A percentile compares a stretch with the other conserved stretches of the same genome.
Evolutionary conservation across 1,140 invertebrate genomes (phyloP).

Genomic region (Chironomus striatipennis): DNA sequence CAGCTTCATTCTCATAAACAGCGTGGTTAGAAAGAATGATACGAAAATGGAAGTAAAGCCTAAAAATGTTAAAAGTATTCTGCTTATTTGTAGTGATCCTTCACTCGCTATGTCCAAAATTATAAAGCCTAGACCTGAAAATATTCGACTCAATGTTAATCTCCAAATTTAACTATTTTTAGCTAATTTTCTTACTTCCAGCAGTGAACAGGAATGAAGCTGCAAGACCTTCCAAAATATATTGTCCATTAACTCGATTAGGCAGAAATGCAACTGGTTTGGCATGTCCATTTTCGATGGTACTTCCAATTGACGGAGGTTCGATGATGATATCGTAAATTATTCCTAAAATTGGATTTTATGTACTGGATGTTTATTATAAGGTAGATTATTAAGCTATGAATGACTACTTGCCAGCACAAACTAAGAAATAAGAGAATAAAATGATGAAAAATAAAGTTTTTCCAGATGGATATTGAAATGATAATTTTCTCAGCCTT

Average conservation of each 20-base stretch:
- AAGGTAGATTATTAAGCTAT: too few species aligned
- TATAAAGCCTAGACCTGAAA: slow-evolving; percentile 84
- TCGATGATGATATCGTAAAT: slow-evolving; percentile 99
- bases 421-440: slow-evolving; percentile 94
- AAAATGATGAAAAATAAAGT: slow-evolving; percentile 83
- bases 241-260: slow-evolving; percentile 95
- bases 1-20: slow-evolving; percentile 99
- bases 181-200: slow-evolving; percentile 36
- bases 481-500: slow-evolving; percentile 80
- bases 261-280: slow-evolving; percentile 97
- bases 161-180: too few species aligned
- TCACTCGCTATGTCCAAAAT: slow-evolving; percentile 81
- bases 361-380: too few species aligned
- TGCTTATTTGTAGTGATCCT: slow-evolving; percentile 83
- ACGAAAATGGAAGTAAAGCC: slow-evolving; percentile 90
- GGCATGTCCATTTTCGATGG: slow-evolving; percentile 91
- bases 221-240: slow-evolving; percentile 97
- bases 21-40: slow-evolving; percentile 93
- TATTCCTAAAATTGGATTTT: slow-evolving; percentile 51
- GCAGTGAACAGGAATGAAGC: slow-evolving; percentile 94
- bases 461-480: slow-evolving; percentile 88
- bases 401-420: slow-evolving; percentile 67
- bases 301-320: slow-evolving; percentile 94
- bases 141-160: neutral
- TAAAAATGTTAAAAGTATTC: slow-evolving; percentile 82